Percentiles rank a stretch among this genome's conserved stretches.
Conservation (phyloP, 2,113 vertebrate species). For the Eurystomus gularis region DNA sequence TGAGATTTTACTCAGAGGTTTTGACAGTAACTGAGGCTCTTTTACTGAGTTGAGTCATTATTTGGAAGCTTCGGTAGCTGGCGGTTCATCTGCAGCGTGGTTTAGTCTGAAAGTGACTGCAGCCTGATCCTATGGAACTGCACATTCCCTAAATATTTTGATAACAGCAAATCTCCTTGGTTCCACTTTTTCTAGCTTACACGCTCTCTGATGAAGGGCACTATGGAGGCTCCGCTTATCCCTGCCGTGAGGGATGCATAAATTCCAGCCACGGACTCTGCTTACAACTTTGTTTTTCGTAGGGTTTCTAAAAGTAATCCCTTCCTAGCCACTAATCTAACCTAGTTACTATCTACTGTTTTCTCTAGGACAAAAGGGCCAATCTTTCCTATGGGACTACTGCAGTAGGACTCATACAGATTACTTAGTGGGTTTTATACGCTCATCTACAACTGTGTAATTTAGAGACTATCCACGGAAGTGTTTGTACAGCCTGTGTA, state of each 20-base stretch:
- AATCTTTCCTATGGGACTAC: not conserved
- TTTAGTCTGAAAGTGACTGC: not conserved
- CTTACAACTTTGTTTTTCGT: not conserved
- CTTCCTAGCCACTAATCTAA: conserved; percentile 6
- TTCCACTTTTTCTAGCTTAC: not conserved
- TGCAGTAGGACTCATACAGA: not conserved
- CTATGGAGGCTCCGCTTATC: not conserved
- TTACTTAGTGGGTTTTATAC: not conserved
- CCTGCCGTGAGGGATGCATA: not conserved
- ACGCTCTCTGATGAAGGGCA: not conserved
- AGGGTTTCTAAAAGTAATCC: conserved; percentile 26
- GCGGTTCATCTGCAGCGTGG: not conserved
- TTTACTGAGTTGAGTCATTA: conserved; percentile 27
- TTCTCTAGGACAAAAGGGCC: not conserved
- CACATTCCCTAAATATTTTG: not conserved
- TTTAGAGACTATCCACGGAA: not conserved
- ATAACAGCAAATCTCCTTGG: not conserved
- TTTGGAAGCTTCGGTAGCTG: not conserved
- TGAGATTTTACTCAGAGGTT: not conserved
- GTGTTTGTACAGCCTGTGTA: not conserved
- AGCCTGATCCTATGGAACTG: not conserved
- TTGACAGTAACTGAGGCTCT: conserved; percentile 10
- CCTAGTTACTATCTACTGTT: conserved; percentile 28
- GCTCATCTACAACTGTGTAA: not conserved
- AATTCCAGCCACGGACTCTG: not conserved